A percentile compares a stretch with the other conserved stretches of the same genome.
These are phyloP conservation scores for Crepidodera aurea DNA, from an alignment of 2,888 invertebrate genomes.

Conservation along the genomic window DNA sequence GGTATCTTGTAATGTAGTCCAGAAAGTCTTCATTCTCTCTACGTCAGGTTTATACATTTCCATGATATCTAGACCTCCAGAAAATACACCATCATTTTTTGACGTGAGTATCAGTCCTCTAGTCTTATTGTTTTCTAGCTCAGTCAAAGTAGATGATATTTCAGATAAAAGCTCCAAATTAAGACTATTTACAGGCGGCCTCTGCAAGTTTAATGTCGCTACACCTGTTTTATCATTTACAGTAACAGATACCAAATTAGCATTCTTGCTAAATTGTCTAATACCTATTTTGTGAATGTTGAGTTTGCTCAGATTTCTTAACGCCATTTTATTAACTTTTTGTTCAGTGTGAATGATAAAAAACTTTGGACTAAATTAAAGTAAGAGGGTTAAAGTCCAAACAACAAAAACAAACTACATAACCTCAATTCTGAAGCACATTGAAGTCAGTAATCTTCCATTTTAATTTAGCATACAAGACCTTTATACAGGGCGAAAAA, in stretches of 20 bases:
- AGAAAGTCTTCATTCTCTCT: slow-evolving; percentile 74
- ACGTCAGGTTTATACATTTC: slow-evolving; percentile 86
- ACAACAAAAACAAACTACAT: neutral
- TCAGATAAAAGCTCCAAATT: slow-evolving; percentile 76
- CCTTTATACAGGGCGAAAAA: too few species aligned
- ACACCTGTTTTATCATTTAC: slow-evolving; percentile 74
- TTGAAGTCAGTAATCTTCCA: too few species aligned
- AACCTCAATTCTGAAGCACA: neutral
- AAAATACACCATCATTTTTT: slow-evolving; percentile 63
- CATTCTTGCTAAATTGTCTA: slow-evolving; percentile 51
- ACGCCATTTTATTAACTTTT: slow-evolving; percentile 32
- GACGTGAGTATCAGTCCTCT: slow-evolving; percentile 83
- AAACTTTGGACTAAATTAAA: slow-evolving; percentile 4
- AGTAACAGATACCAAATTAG: slow-evolving; percentile 67
- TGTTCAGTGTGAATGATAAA: neutral
- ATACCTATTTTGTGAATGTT: slow-evolving; percentile 28
- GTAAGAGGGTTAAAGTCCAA: neutral
- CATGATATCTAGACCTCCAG: slow-evolving; percentile 84
- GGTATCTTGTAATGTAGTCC: slow-evolving; percentile 79
- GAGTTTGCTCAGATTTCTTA: slow-evolving; percentile 34
- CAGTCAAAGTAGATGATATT: slow-evolving; percentile 69
- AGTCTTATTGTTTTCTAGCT: slow-evolving; percentile 68
- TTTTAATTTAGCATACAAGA: too few species aligned
- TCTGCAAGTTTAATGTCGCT: slow-evolving; percentile 76
- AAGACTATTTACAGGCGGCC: slow-evolving; percentile 82